Percentiles rank a stretch among this genome's conserved stretches.
Evolutionary conservation across 2,797 vertebrate genomes (phyloP).

Genomic region (Myoxocephalus aenaeus): DNA sequence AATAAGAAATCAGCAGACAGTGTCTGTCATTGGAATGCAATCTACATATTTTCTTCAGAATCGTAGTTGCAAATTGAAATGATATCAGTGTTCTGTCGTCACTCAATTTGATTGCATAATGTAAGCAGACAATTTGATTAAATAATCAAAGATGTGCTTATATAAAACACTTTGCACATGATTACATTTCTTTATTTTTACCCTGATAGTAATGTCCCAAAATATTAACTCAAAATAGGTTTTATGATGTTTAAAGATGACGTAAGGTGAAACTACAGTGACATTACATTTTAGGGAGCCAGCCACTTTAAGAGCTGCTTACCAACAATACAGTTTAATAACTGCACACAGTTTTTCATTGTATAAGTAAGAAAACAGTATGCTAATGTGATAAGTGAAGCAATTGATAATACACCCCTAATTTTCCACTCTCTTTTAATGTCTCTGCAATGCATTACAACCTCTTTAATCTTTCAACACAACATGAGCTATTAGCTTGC

Average conservation of each 20-base stretch:
- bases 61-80: constrained; percentile 45
- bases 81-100: constrained; percentile 32
- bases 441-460: constrained; percentile 14
- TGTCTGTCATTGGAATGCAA: constrained; percentile 41
- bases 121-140: constrained; percentile 37
- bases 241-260: neutral
- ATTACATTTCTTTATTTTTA: neutral
- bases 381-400: constrained; percentile 14
- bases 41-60: constrained; percentile 52
- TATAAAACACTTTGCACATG: neutral
- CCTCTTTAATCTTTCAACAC: constrained; percentile 11
- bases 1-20: constrained; percentile 65
- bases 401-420: constrained; percentile 5
- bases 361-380: neutral
- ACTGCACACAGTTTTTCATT: neutral
- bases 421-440: constrained; percentile 9
- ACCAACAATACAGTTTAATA: neutral
- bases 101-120: constrained; percentile 52
- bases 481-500: constrained; percentile 19
- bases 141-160: constrained; percentile 22
- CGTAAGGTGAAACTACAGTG: constrained; percentile 1
- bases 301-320: constrained; percentile 2
- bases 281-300: constrained; percentile 4
- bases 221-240: neutral
- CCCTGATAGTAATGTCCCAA: neutral